phyloP scores from a whole-genome alignment of 2,113 vertebrate species.

The Thalassarche chlororhynchos region DNA sequence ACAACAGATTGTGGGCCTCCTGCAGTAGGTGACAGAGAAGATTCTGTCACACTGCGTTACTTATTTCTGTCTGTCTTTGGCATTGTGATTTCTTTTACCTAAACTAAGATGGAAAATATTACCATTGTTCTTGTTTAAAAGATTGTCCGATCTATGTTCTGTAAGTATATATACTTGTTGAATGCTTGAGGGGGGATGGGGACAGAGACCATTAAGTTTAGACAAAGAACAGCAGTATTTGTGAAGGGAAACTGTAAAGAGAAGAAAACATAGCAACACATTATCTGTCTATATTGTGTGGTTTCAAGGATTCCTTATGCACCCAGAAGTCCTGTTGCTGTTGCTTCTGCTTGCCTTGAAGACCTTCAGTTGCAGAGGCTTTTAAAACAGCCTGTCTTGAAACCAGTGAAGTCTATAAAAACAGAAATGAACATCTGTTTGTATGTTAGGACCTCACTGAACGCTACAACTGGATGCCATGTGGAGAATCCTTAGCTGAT shows the following conservation, averaged over 20 bases:
- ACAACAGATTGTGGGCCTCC: not conserved
- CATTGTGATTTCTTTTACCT: not conserved
- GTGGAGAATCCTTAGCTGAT: not conserved
- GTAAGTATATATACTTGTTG: not conserved
- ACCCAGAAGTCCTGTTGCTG: not conserved
- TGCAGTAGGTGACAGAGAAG: not conserved
- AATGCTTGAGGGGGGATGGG: not conserved
- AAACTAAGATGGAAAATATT: not conserved
- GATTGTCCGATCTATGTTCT: not conserved
- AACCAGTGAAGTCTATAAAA: not conserved
- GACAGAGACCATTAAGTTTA: not conserved
- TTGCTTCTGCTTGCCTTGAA: not conserved
- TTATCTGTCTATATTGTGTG: not conserved
- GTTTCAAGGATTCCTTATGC: not conserved
- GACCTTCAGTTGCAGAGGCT: not conserved
- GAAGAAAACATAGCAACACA: not conserved
- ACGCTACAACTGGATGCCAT: not conserved
- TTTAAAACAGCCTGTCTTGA: not conserved
- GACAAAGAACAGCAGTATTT: not conserved
- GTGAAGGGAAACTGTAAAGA: not conserved
- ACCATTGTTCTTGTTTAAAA: not conserved
- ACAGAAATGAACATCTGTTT: not conserved
- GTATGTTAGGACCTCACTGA: not conserved
- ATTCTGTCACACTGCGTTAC: not conserved
- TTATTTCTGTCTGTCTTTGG: not conserved